Evolutionary conservation across 2,888 invertebrate genomes (phyloP).

Genomic region (Flabesymbios commensalis): DNA sequence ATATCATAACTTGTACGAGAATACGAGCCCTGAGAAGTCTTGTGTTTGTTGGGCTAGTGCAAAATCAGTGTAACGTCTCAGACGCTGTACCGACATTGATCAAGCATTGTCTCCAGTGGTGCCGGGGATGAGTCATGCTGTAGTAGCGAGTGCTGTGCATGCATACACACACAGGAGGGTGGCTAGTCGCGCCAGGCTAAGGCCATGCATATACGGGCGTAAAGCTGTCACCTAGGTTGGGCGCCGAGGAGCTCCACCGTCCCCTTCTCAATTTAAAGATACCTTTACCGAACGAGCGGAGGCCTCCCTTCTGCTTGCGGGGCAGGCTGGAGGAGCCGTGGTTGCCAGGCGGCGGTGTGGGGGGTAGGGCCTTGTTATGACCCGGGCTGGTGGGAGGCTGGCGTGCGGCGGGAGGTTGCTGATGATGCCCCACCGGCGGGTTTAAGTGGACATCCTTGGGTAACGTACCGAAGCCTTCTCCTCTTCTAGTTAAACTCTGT

Average conservation of each 20-base stretch:
- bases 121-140: no score
- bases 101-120: no score
- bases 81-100: no score
- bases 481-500: not conserved
- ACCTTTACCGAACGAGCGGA: conserved; percentile 67
- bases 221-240: conserved; percentile 85
- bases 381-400: not conserved
- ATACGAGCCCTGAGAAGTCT: no score
- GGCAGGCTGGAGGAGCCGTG: not conserved
- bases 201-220: no score
- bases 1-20: no score
- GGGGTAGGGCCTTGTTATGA: not conserved
- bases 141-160: no score
- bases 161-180: no score
- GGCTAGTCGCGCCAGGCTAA: no score
- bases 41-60: no score
- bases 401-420: not conserved
- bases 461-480: not conserved
- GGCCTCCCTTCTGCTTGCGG: conserved; percentile 12
- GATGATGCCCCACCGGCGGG: not conserved
- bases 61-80: no score
- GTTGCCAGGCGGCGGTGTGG: not conserved
- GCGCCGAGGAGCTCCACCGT: conserved; percentile 82
- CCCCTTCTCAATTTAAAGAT: conserved; percentile 61
- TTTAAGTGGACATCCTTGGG: not conserved